These are phyloP conservation scores for Trachurus trachurus DNA, from an alignment of 2,797 vertebrate species.

Conservation along the genomic window DNA sequence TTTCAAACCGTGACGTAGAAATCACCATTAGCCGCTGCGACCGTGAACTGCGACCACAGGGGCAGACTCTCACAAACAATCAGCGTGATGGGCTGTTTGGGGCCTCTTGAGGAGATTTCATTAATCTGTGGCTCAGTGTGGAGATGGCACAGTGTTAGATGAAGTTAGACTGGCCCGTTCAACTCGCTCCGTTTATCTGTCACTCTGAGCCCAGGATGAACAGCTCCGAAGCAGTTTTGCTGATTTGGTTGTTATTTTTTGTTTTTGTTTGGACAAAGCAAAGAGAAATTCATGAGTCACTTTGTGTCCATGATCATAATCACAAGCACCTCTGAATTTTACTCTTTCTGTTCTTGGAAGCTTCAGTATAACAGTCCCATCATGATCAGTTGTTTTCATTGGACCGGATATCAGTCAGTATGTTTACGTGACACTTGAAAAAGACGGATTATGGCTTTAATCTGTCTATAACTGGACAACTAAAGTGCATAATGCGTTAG, in stretches of 20 bases:
- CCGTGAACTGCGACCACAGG: neutral
- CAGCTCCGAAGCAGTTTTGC: constrained; percentile 9
- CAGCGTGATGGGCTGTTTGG: constrained; percentile 2
- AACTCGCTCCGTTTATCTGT: constrained; percentile 19
- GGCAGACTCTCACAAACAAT: constrained; percentile 41
- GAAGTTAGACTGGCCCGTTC: constrained; percentile 41
- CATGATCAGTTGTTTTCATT: neutral
- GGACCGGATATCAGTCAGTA: neutral
- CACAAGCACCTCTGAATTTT: constrained; percentile 5
- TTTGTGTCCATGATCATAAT: constrained; percentile 5
- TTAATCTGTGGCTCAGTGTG: constrained; percentile 21
- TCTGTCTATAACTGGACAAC: too few relatives aligned
- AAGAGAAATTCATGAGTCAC: constrained; percentile 5
- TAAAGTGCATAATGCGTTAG: too few relatives aligned
- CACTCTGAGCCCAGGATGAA: constrained; percentile 29
- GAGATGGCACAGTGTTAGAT: constrained; percentile 25
- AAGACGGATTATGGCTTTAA: too few relatives aligned
- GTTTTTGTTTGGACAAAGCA: neutral
- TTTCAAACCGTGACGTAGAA: constrained; percentile 19
- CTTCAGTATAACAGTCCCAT: neutral
- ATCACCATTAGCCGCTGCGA: constrained; percentile 28
- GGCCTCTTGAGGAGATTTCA: constrained; percentile 22
- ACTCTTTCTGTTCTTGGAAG: neutral
- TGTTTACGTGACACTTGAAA: too few relatives aligned
- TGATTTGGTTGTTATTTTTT: constrained; percentile 37